These are phyloP conservation scores for Saxidomus purpurata DNA, from an alignment of 1,140 invertebrate species.

Conservation along the genomic window DNA sequence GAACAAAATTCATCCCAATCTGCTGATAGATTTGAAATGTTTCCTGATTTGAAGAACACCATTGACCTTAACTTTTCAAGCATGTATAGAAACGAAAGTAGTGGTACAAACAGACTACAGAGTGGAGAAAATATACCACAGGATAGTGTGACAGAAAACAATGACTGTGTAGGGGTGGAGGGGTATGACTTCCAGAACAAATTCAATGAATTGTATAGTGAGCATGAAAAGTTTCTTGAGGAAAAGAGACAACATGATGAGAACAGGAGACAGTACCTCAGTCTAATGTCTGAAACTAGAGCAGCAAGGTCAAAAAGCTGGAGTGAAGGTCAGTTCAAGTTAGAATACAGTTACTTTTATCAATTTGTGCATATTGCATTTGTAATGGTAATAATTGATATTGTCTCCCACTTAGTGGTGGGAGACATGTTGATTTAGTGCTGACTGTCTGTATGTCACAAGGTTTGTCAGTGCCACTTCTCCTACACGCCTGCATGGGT, in stretches of 20 bases:
- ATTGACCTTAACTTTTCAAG: conserved; percentile 64
- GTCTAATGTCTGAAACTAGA: conserved; percentile 46
- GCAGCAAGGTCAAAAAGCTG: conserved; percentile 74
- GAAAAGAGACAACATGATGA: conserved; percentile 68
- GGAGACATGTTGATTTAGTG: too few relatives aligned
- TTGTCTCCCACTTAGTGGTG: too few relatives aligned
- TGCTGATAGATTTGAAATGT: conserved; percentile 50
- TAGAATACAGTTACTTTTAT: too few relatives aligned
- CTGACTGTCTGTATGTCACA: too few relatives aligned
- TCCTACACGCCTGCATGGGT: too few relatives aligned
- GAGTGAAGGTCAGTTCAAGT: conserved; percentile 82
- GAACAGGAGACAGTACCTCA: conserved; percentile 53
- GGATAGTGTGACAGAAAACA: background rate
- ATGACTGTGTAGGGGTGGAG: background rate
- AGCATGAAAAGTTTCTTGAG: conserved; percentile 76
- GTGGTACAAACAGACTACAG: background rate
- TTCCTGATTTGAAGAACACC: conserved; percentile 68
- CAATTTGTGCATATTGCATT: too few relatives aligned
- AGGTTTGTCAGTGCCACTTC: too few relatives aligned
- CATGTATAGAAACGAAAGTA: background rate
- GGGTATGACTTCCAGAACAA: conserved; percentile 82
- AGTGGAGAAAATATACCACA: background rate
- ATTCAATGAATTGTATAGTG: conserved; percentile 82
- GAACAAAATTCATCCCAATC: background rate
- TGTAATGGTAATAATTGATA: too few relatives aligned